Evolutionary conservation across 1,140 invertebrate species (phyloP), one percentile per base, ranked within the genome.

Genomic region (Homarus americanus): DNA sequence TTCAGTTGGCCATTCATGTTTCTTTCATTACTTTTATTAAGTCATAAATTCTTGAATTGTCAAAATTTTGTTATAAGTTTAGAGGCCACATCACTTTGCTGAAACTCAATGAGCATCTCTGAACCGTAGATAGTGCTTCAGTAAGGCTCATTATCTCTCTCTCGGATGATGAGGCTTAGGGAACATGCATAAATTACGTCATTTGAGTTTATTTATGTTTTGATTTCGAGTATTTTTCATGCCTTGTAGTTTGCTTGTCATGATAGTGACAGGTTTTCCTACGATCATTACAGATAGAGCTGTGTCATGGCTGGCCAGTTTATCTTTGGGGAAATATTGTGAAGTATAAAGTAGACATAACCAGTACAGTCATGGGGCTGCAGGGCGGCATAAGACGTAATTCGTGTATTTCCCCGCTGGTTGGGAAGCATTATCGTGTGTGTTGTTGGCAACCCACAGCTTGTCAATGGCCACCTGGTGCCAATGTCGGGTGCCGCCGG

Each of bases 381-480:
- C 34, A 63, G 12, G n/a, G 40, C 12, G n/a, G n/a, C 38, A 40
- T 40, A 83, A 69, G 82, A 83, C 82, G 82, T 83, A 83, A 83
- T 83, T 83, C 63, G 58, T 83, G 82, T 83, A 41, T 83, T 69
- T 66, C 82, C 82, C 58, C 38, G 28, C 32, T 83, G 34, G 17
- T 24, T 69, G 82, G 49, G 66, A 85, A 85, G 69, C 72, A 85
- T 85, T 85, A 75, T 85, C 83, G 66, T 85, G 83, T 85, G 83
- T 85, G 66, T 85, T 85, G 66, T 85, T 85, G 66, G 83, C 66
- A 85, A 66, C 80, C 89, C 58, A 76, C 89, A 91, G 89, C 89
- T 85, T 53, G 89, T 91, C 82, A 85, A 84, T 85, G 88, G 88
- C 80, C 88, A 91, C 82, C 82, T 91, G 88, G 88, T 91, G 38